phyloP scores from a whole-genome alignment of 2,113 vertebrate genomes.

The Okapia johnstoni region DNA sequence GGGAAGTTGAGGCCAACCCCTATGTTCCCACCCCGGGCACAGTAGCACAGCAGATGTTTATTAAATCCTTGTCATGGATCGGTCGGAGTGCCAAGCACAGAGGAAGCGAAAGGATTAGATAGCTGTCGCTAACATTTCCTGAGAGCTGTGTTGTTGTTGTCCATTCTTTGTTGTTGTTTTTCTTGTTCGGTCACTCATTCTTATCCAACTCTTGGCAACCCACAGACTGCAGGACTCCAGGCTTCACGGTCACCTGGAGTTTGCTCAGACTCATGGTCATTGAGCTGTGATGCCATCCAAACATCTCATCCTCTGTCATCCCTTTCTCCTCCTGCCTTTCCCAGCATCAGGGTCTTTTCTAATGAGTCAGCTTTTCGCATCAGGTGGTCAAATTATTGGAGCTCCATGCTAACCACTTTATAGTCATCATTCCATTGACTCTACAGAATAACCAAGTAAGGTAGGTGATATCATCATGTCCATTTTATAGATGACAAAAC shows the following conservation, averaged over 20 bases:
- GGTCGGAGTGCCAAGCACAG: not conserved
- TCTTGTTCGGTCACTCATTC: not conserved
- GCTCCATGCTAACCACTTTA: not conserved
- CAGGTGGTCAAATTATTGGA: not conserved
- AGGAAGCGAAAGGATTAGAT: not conserved
- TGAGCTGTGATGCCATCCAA: not conserved
- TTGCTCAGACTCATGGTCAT: not conserved
- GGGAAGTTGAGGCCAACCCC: not conserved
- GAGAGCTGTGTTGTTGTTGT: not conserved
- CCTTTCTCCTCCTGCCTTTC: not conserved
- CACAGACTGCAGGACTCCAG: not conserved
- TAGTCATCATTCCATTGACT: not conserved
- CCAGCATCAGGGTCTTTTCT: not conserved
- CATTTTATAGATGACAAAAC: not conserved
- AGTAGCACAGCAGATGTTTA: no score
- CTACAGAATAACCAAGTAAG: not conserved
- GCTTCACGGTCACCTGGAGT: not conserved
- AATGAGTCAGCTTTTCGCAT: not conserved
- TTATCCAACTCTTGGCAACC: not conserved
- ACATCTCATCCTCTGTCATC: not conserved
- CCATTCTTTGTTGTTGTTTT: not conserved
- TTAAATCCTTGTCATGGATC: not conserved
- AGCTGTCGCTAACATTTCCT: not conserved
- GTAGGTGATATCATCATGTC: not conserved
- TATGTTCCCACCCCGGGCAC: not conserved